A percentile compares a stretch with the other conserved stretches of the same genome.
Conservation (phyloP, 2,113 vertebrate genomes). For the Triplophysa tibetana region DNA sequence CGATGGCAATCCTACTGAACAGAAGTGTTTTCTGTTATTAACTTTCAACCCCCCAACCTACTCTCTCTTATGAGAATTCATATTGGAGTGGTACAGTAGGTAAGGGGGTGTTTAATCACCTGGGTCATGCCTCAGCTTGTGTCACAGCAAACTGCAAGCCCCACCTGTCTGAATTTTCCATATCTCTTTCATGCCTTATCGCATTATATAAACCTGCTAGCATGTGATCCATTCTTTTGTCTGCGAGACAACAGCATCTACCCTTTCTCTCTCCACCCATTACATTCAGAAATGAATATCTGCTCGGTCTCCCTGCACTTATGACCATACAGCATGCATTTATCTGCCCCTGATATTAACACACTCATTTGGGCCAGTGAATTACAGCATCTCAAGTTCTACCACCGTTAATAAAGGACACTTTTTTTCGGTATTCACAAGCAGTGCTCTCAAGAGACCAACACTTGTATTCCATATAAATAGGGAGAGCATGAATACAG, state of each 20-base stretch:
- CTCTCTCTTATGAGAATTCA: neutral
- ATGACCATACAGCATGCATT: constrained; percentile 1
- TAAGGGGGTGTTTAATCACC: neutral
- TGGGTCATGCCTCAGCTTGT: neutral
- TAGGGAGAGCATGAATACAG: constrained; percentile 35
- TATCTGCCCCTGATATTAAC: constrained; percentile 41
- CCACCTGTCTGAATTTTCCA: constrained; percentile 16
- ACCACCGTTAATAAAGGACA: constrained; percentile 15
- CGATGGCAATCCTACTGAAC: neutral
- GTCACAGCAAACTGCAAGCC: neutral
- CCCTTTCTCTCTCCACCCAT: constrained; percentile 9
- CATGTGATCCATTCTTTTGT: constrained; percentile 25
- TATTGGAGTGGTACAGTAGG: neutral
- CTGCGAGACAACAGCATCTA: constrained; percentile 21
- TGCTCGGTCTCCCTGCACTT: neutral
- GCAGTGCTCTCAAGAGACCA: constrained; percentile 20
- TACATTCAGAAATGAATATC: constrained; percentile 13
- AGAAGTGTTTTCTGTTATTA: neutral
- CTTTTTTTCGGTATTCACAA: constrained; percentile 4
- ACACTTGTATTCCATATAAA: constrained; percentile 29
- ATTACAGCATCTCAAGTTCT: constrained; percentile 9
- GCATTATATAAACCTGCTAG: neutral
- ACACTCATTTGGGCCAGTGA: constrained; percentile 24
- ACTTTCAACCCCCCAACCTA: neutral
- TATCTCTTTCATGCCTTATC: constrained; percentile 2